Evolutionary conservation across 2,113 vertebrate genomes (phyloP), one percentile per base, ranked within the genome.

Genomic region (Chaenogobius annularis): DNA sequence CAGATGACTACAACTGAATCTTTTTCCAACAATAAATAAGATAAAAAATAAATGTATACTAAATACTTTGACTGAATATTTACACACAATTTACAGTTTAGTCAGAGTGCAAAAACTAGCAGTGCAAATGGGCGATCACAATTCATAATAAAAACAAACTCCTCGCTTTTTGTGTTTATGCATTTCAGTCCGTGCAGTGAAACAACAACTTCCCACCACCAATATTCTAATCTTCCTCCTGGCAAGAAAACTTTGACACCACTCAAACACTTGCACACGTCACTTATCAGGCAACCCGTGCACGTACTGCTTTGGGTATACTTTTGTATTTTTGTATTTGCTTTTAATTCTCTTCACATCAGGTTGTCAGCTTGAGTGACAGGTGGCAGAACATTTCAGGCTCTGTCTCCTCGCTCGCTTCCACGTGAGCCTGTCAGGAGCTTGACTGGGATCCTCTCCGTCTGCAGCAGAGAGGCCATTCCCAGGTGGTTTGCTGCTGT

Each of bases 381-480:
- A 91, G 80, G 85, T 93, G 91, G 92, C 91, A 93, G 92, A 91
- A 91, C 86, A 91, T 93, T 93, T 91, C 86, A 89, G 88, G 90
- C 83, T 93, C 87, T 85, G 89, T 91, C 91, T 93, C 87, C 74
- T 65, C 73, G 76, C 71, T 26, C 55, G 26, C 19, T 86, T 87
- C 85, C 87, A 88, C 85, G 87, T 87, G 84, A 90, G 89, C 80
- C 89, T 93, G 90, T 92, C 90, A 92, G 85, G 50, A 83, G 83
- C 82, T 80, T 88, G 90, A 89, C 88, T 91, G 82, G 86, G 87
- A 90, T 90, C 83, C 87, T 87, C 88, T 92, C 86, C 82, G 83
- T 87, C 85, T 89, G 87, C 81, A 78, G 88, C 12, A 26, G 82
- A 89, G 84, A 84, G 75, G 71, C 74, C 69, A 74, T 79, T 92